A percentile compares a stretch with the other conserved stretches of the same genome.
These are phyloP conservation scores for Leptinotarsa rubiginosa DNA, from an alignment of 2,888 invertebrate genomes.

Conservation along the genomic window DNA sequence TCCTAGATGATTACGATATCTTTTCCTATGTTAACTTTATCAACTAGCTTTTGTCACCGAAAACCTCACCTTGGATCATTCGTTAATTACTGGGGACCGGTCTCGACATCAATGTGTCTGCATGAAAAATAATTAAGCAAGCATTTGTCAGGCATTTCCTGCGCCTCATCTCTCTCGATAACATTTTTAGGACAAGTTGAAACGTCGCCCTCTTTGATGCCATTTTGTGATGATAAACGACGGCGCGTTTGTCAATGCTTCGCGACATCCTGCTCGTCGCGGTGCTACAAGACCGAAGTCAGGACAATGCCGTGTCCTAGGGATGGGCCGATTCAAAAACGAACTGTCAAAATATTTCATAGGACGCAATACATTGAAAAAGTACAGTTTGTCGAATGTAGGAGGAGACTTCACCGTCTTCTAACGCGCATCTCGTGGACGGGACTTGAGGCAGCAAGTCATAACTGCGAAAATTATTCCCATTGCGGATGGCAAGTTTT, in stretches of 20 bases:
- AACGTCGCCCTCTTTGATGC: conserved; percentile 64
- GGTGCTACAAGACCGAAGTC: conserved; percentile 24
- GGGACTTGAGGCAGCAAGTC: too few species aligned
- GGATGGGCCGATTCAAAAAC: background rate
- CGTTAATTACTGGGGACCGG: conserved; percentile 57
- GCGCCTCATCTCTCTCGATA: conserved; percentile 63
- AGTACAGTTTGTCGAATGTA: too few species aligned
- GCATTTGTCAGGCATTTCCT: conserved; percentile 66
- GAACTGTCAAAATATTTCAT: background rate
- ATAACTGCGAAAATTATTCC: too few species aligned
- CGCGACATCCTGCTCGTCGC: conserved; percentile 61
- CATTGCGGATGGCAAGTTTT: too few species aligned
- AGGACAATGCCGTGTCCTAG: conserved; percentile 14
- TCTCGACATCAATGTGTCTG: conserved; percentile 62
- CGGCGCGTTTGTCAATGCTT: conserved; percentile 63
- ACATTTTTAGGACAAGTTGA: conserved; percentile 64
- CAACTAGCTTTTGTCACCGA: background rate
- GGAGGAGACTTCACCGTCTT: too few species aligned
- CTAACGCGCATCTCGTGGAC: too few species aligned
- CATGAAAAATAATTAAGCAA: conserved; percentile 66
- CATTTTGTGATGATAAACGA: conserved; percentile 64
- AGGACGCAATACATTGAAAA: too few species aligned
- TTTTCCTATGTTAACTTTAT: background rate
- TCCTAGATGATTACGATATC: too few species aligned
- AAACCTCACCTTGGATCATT: conserved; percentile 20